phyloP scores from a whole-genome alignment of 2,888 invertebrate genomes.

The Netelia melanura region DNA sequence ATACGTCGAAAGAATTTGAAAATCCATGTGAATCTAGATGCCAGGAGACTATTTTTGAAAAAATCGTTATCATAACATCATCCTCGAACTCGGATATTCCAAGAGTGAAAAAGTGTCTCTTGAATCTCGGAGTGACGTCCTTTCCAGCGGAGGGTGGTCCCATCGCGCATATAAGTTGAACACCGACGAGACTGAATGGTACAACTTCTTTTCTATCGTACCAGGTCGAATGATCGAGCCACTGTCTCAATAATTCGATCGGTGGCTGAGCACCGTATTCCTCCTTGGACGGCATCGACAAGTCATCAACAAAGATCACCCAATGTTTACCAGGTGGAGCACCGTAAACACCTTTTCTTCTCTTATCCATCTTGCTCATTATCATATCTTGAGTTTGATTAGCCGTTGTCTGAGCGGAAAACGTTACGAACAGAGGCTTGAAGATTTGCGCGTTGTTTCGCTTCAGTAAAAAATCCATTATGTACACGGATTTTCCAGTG shows the following conservation, averaged over 20 bases:
- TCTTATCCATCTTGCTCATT: conserved; percentile 96
- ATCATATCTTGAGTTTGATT: conserved; percentile 98
- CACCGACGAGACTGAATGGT: conserved; percentile 92
- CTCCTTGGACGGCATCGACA: conserved; percentile 96
- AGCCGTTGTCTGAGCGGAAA: conserved; percentile 97
- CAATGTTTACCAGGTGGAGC: conserved; percentile 85
- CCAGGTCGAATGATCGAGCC: conserved; percentile 96
- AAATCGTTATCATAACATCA: conserved; percentile 92
- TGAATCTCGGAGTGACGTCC: conserved; percentile 93
- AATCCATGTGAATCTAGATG: conserved; percentile 97
- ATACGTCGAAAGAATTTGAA: conserved; percentile 94
- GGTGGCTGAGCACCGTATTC: conserved; percentile 97
- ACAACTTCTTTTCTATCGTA: conserved; percentile 93
- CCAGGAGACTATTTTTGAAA: conserved; percentile 95
- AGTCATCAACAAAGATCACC: conserved; percentile 97
- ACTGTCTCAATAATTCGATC: conserved; percentile 95
- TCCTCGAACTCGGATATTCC: conserved; percentile 96
- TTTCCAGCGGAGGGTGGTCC: conserved; percentile 93
- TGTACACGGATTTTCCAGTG: conserved; percentile 97
- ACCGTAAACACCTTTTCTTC: conserved; percentile 90
- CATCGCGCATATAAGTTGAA: conserved; percentile 96
- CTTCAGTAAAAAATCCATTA: conserved; percentile 93
- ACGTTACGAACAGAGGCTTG: conserved; percentile 95
- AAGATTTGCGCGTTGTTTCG: conserved; percentile 91
- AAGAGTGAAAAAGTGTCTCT: conserved; percentile 94